These are phyloP conservation scores for Trissoscelio sp. DNA, from an alignment of 2,888 invertebrate species.

Conservation along the genomic window DNA sequence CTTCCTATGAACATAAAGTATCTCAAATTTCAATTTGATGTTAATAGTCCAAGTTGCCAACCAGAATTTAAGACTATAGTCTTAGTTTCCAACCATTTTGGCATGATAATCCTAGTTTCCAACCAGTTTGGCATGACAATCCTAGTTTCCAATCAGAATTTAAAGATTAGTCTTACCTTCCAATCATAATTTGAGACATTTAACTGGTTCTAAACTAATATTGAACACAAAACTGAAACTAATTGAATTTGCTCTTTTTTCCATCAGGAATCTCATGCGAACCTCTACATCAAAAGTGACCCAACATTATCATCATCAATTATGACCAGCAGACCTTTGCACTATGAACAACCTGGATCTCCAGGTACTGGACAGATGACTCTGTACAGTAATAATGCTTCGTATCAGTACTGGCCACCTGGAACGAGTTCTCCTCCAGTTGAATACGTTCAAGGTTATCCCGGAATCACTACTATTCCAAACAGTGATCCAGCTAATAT, in stretches of 20 bases:
- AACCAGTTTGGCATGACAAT: too few species aligned
- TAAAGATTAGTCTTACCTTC: too few species aligned
- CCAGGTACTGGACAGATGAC: conserved; percentile 87
- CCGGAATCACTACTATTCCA: conserved; percentile 76
- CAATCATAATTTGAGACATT: too few species aligned
- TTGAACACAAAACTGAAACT: too few species aligned
- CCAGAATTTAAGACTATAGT: too few species aligned
- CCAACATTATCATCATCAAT: conserved; percentile 88
- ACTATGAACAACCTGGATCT: conserved; percentile 85
- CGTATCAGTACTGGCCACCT: conserved; percentile 84
- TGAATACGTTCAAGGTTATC: conserved; percentile 80
- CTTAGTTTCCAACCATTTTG: too few species aligned
- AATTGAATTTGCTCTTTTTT: conserved; percentile 16
- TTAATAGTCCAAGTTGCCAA: too few species aligned
- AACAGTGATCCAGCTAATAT: conserved; percentile 77
- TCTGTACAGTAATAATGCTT: conserved; percentile 84
- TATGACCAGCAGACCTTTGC: conserved; percentile 83
- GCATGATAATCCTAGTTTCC: too few species aligned
- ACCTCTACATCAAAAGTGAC: conserved; percentile 87
- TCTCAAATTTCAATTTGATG: too few species aligned
- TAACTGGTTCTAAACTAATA: too few species aligned
- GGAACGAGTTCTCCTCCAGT: conserved; percentile 73
- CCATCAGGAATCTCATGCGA: conserved; percentile 83
- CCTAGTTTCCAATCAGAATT: too few species aligned
- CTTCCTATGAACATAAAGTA: too few species aligned